These are phyloP conservation scores for Prolemur simus DNA, from an alignment of 2,113 vertebrate species.

Conservation along the genomic window DNA sequence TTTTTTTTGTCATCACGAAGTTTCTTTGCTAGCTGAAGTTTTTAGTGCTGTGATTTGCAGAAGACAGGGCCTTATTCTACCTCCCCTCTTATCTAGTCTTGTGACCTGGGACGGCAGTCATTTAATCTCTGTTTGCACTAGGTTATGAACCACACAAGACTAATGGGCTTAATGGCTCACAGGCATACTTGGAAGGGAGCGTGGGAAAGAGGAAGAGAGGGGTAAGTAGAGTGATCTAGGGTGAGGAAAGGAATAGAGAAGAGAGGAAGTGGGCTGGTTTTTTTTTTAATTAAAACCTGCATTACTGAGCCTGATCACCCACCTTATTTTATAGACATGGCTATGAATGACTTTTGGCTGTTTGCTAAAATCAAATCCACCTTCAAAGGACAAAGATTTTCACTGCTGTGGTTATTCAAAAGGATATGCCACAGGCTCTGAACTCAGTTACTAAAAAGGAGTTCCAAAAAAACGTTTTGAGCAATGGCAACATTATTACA, in stretches of 20 bases:
- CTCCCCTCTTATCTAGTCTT: neutral
- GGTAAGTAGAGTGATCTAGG: neutral
- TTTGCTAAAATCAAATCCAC: conserved; percentile 44
- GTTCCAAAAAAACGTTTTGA: conserved; percentile 37
- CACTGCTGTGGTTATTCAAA: conserved; percentile 44
- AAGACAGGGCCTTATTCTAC: neutral
- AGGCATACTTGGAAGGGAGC: neutral
- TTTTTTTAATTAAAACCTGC: neutral
- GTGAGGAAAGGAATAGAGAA: neutral
- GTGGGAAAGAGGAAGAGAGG: neutral
- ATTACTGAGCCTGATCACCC: neutral
- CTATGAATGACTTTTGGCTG: conserved; percentile 28
- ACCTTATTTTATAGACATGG: conserved; percentile 32
- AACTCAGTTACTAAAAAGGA: conserved; percentile 47
- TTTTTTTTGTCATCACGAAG: conserved; percentile 13
- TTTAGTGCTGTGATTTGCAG: neutral
- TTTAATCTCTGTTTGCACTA: conserved; percentile 29
- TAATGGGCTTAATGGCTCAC: neutral
- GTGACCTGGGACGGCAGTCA: neutral
- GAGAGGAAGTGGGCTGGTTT: neutral
- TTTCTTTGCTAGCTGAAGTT: conserved; percentile 20
- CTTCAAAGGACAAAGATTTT: conserved; percentile 49
- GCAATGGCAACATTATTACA: conserved; percentile 18
- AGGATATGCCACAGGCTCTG: neutral
- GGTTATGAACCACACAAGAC: neutral